Evolutionary conservation across 1,140 invertebrate species (phyloP).

Genomic region (Macrotrachela quadricornifera): DNA sequence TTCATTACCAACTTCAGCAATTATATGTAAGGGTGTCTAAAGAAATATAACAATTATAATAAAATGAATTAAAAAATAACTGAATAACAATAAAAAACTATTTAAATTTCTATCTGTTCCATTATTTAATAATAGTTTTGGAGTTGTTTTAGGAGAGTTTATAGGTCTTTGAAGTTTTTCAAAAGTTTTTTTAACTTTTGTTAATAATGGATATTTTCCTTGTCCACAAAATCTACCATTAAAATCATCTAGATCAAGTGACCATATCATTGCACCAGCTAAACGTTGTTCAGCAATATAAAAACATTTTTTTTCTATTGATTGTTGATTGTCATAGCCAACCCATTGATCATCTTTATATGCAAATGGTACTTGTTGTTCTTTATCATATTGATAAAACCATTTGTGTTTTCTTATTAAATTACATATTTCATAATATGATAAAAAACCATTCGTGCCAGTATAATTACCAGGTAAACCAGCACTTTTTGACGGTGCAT

Average conservation of each 20-base stretch:
- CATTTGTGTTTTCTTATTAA: background rate
- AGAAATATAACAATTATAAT: no score
- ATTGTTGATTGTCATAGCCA: constrained; percentile 57
- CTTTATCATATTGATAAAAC: background rate
- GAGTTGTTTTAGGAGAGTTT: no score
- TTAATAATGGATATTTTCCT: constrained; percentile 9
- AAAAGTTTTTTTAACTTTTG: background rate
- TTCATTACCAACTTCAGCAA: no score
- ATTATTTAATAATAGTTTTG: no score
- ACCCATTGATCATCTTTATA: constrained; percentile 72
- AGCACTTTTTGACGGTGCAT: constrained; percentile 44
- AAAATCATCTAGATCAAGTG: constrained; percentile 9
- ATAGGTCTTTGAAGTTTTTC: no score
- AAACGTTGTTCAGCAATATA: background rate
- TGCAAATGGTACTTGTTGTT: constrained; percentile 42
- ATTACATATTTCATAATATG: constrained; percentile 53
- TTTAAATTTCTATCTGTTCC: no score
- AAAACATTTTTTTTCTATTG: constrained; percentile 12
- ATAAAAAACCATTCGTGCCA: constrained; percentile 65
- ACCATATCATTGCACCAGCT: constrained; percentile 8
- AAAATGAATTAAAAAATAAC: no score
- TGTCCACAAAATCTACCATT: background rate
- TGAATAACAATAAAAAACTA: no score
- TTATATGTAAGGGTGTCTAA: no score
- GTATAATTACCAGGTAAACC: constrained; percentile 56